Conservation (phyloP, 2,113 vertebrate species). For the Hippocampus abdominalis region DNA sequence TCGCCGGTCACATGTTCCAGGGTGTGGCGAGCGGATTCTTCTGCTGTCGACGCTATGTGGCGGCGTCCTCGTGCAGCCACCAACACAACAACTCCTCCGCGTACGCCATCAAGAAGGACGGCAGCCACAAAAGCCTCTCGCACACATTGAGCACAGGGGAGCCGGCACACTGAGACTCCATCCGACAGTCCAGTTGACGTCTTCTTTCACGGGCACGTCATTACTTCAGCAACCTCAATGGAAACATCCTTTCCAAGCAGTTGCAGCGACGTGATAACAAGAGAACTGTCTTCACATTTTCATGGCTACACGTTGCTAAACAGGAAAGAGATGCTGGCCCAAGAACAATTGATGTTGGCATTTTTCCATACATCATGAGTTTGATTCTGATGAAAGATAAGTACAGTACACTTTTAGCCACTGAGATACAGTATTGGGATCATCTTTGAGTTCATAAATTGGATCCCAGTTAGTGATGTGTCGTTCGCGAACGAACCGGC, state of each 20-base stretch:
- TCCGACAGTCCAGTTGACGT: slow-evolving; percentile 16
- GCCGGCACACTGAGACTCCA: slow-evolving; percentile 17
- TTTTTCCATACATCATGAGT: too few relatives aligned
- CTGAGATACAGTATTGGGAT: background rate
- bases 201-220: background rate
- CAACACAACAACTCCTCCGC: slow-evolving; percentile 79
- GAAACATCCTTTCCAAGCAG: background rate
- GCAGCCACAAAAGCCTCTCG: slow-evolving; percentile 76
- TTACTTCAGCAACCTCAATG: background rate
- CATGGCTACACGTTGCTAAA: background rate
- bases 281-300: background rate
- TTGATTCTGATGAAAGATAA: too few relatives aligned
- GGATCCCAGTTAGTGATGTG: too few relatives aligned
- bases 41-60: slow-evolving; percentile 77
- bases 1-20: slow-evolving; percentile 86
- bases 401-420: background rate
- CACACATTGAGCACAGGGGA: slow-evolving; percentile 59
- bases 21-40: slow-evolving; percentile 76
- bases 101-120: slow-evolving; percentile 74
- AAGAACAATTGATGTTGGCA: background rate
- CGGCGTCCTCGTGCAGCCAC: slow-evolving; percentile 60
- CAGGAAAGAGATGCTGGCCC: background rate
- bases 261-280: background rate
- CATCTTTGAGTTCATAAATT: too few relatives aligned
- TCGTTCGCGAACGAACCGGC: too few relatives aligned